Percentiles rank a stretch among this genome's conserved stretches.
phyloP scores from a whole-genome alignment of 1,140 invertebrate genomes.

The Gonatopus flavifemur region DNA sequence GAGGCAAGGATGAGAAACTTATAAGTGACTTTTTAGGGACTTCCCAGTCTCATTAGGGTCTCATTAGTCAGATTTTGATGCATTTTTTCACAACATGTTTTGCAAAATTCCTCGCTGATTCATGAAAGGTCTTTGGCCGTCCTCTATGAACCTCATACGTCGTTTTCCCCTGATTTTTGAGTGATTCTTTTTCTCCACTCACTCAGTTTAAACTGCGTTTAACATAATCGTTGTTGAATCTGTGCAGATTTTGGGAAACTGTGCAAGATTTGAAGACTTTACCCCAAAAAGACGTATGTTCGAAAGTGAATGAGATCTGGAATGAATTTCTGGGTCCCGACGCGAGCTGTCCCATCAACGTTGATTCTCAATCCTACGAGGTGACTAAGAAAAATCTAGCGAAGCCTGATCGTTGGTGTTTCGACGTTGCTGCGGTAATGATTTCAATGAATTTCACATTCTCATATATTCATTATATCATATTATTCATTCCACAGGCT shows the following conservation, averaged over 20 bases:
- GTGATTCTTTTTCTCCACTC: no score
- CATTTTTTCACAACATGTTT: no score
- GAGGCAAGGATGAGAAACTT: no score
- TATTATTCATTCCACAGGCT: slow-evolving; percentile 74
- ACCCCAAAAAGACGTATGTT: slow-evolving; percentile 81
- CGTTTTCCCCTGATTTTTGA: no score
- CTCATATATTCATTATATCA: slow-evolving; percentile 5
- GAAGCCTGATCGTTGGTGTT: slow-evolving; percentile 89
- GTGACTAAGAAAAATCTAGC: slow-evolving; percentile 78
- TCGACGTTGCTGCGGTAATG: slow-evolving; percentile 93
- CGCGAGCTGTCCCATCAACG: slow-evolving; percentile 95
- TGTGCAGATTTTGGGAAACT: slow-evolving; percentile 90
- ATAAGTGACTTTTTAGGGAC: no score
- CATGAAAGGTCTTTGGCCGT: no score
- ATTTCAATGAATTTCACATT: slow-evolving; percentile 13
- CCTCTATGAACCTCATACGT: no score
- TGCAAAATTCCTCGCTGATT: no score
- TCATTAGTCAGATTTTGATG: no score
- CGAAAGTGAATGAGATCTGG: slow-evolving; percentile 91
- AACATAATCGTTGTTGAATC: slow-evolving; percentile 14
- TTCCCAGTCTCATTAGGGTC: no score
- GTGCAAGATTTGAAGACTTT: slow-evolving; percentile 90
- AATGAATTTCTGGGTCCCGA: slow-evolving; percentile 91
- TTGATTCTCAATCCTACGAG: slow-evolving; percentile 88
- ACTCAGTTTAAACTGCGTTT: slow-evolving; percentile 5